A percentile compares a stretch with the other conserved stretches of the same genome.
These are phyloP conservation scores for Parnassius orleans DNA, from an alignment of 2,888 invertebrate genomes.

Conservation along the genomic window DNA sequence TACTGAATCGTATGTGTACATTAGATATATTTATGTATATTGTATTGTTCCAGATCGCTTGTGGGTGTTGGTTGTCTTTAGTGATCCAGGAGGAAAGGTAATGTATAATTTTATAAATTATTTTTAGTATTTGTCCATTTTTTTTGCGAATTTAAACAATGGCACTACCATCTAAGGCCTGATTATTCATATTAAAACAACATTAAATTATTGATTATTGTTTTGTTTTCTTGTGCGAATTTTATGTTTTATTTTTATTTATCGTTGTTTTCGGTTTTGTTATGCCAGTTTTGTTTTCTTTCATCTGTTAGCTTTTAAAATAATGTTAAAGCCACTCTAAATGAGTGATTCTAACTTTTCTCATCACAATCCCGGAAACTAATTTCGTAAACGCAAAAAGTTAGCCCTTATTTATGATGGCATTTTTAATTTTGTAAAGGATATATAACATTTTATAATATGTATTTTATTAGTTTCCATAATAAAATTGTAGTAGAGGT, in stretches of 20 bases:
- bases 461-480: no score
- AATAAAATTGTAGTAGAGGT: no score
- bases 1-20: constrained; percentile 11
- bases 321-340: constrained; percentile 5
- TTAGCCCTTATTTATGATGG: neutral
- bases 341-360: constrained; percentile 39
- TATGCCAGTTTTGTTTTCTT: constrained; percentile 13
- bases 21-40: constrained; percentile 33
- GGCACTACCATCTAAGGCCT: no score
- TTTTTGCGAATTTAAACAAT: no score
- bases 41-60: constrained; percentile 47
- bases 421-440: no score
- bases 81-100: constrained; percentile 40
- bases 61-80: constrained; percentile 12
- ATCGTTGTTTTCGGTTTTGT: neutral
- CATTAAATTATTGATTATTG: constrained; percentile 22
- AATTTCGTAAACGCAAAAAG: constrained; percentile 15
- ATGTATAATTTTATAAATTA: constrained; percentile 35
- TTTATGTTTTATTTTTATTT: constrained; percentile 16
- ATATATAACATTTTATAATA: no score
- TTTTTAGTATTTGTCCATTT: neutral
- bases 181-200: neutral
- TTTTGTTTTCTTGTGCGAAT: constrained; percentile 19
- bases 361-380: constrained; percentile 33
- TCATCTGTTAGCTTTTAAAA: constrained; percentile 27